These are phyloP conservation scores for Leptopilina boulardi DNA, from an alignment of 1,140 invertebrate genomes.

Conservation along the genomic window DNA sequence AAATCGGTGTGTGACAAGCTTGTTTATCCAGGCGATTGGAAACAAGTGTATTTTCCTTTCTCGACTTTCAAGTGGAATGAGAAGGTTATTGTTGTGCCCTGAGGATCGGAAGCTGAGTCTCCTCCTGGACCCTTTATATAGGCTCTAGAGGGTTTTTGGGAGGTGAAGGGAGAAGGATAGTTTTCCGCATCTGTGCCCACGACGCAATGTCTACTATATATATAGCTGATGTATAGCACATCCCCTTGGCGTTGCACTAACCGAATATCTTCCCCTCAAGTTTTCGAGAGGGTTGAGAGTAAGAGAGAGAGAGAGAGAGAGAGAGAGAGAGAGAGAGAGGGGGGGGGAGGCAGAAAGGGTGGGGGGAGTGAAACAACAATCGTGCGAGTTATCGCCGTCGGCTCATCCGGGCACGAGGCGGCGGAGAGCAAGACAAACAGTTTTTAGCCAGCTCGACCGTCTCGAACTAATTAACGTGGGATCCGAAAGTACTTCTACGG, in stretches of 20 bases:
- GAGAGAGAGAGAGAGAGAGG: constrained; percentile 45
- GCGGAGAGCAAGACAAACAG: constrained; percentile 65
- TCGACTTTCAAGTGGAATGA: neutral
- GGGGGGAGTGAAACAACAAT: constrained; percentile 65
- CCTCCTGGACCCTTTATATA: constrained; percentile 5
- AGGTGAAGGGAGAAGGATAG: constrained; percentile 50
- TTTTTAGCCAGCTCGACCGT: constrained; percentile 62
- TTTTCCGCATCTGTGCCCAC: constrained; percentile 68
- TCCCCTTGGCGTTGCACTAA: constrained; percentile 46
- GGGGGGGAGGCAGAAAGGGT: too few species aligned
- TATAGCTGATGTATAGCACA: constrained; percentile 41
- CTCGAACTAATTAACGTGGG: constrained; percentile 70
- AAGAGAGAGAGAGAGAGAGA: constrained; percentile 19
- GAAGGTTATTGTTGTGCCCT: constrained; percentile 20
- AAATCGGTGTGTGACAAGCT: constrained; percentile 32
- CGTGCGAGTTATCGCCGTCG: constrained; percentile 56
- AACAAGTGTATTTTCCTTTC: constrained; percentile 16
- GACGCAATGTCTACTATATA: constrained; percentile 44
- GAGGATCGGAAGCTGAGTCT: neutral
- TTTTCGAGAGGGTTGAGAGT: neutral
- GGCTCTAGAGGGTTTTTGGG: constrained; percentile 27
- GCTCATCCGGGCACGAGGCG: constrained; percentile 44
- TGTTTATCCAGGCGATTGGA: constrained; percentile 29
- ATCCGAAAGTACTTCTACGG: constrained; percentile 44
- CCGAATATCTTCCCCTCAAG: constrained; percentile 42